Evolutionary conservation across 1,140 invertebrate genomes (phyloP).

Genomic region (Tetraneura akinire): DNA sequence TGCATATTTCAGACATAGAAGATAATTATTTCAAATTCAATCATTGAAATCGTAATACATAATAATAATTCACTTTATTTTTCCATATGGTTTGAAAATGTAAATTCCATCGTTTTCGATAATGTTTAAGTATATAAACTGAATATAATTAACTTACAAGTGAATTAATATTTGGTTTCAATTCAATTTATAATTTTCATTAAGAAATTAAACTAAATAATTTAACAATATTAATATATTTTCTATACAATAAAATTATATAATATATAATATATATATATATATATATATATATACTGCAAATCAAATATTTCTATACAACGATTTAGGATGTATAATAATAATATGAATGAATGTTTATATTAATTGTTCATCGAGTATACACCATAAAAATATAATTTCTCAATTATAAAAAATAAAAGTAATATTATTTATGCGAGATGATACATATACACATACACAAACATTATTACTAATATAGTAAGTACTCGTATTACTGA

Average conservation of each 20-base stretch:
- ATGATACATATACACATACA: neutral
- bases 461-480: neutral
- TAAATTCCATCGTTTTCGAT: too few species aligned
- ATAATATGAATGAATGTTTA: neutral
- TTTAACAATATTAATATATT: neutral
- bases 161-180: neutral
- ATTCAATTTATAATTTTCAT: neutral
- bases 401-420: conserved; percentile 41
- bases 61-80: too few species aligned
- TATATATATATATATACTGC: neutral
- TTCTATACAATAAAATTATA: neutral
- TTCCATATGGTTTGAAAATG: too few species aligned
- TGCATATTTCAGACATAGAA: neutral
- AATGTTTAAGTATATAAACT: too few species aligned
- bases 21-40: neutral
- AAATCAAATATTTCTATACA: neutral
- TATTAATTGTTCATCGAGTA: neutral
- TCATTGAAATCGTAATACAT: too few species aligned
- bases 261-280: neutral
- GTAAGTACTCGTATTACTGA: too few species aligned
- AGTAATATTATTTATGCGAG: conserved; percentile 17
- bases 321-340: neutral
- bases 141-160: neutral
- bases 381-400: conserved; percentile 43
- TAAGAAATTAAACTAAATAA: conserved; percentile 8